Conservation (phyloP, 1,140 invertebrate species). For the Tetragonula clypearis region DNA sequence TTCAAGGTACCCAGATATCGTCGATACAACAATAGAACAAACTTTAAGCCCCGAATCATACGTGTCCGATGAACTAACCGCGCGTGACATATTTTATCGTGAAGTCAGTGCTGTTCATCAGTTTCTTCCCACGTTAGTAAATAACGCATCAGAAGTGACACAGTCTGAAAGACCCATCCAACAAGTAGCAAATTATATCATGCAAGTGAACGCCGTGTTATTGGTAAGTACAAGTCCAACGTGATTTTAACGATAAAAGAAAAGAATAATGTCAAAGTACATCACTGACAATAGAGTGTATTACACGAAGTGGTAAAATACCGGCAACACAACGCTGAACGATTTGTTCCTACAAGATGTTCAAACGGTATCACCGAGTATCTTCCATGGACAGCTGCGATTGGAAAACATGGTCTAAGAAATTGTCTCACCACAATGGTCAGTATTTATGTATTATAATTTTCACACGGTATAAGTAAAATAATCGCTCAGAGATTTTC, state of each 20-base stretch:
- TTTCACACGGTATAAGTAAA: neutral
- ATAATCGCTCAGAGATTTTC: neutral
- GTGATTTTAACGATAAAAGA: neutral
- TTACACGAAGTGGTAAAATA: constrained; percentile 84
- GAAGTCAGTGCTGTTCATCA: constrained; percentile 84
- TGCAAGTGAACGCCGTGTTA: constrained; percentile 83
- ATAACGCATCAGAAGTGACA: constrained; percentile 81
- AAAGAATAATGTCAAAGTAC: neutral
- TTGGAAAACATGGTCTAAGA: constrained; percentile 82
- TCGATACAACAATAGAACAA: constrained; percentile 84
- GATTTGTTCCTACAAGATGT: constrained; percentile 79
- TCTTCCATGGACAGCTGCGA: constrained; percentile 86
- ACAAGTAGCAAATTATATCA: constrained; percentile 82
- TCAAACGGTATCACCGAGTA: constrained; percentile 81
- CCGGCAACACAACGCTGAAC: constrained; percentile 82
- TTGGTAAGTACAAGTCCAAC: constrained; percentile 74
- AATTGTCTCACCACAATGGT: constrained; percentile 83
- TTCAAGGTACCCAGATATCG: constrained; percentile 75
- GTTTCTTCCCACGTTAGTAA: constrained; percentile 82
- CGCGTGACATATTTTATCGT: constrained; percentile 88
- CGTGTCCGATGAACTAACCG: constrained; percentile 83
- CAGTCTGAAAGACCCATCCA: constrained; percentile 82
- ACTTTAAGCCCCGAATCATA: constrained; percentile 80
- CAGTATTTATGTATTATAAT: neutral
- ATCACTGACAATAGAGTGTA: constrained; percentile 75